phyloP scores from a whole-genome alignment of 2,113 vertebrate genomes.

The Aegotheles bennettii region DNA sequence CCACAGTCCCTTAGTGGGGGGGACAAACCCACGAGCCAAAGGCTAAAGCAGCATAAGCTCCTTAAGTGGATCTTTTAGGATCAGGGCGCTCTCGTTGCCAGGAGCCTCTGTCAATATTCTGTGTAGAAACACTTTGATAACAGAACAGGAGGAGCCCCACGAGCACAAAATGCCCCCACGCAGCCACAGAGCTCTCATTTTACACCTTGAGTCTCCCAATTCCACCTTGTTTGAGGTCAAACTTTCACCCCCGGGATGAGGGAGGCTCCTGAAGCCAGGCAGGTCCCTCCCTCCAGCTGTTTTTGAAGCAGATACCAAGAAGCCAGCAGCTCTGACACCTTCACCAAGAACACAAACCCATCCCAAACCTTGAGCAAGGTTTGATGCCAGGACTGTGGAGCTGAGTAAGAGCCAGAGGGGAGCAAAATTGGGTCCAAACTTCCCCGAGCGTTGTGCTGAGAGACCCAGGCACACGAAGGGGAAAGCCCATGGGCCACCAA shows the following conservation, averaged over 20 bases:
- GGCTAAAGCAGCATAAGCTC: not conserved
- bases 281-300: not conserved
- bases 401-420: not conserved
- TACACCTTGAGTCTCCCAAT: accelerated
- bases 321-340: not conserved
- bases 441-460: accelerated
- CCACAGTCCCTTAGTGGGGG: accelerated
- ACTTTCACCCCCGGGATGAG: not conserved
- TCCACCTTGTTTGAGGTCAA: not conserved
- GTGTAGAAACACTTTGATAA: accelerated
- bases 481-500: not conserved
- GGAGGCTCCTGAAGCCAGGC: not conserved
- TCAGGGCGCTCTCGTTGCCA: not conserved
- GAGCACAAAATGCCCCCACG: accelerated
- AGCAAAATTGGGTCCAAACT: accelerated
- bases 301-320: not conserved
- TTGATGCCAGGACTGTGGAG: not conserved
- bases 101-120: too few species aligned
- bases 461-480: accelerated
- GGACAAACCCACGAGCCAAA: accelerated
- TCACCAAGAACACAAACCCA: accelerated
- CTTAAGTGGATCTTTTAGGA: not conserved
- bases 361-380: not conserved
- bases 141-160: not conserved
- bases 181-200: accelerated